Evolutionary conservation across 1,140 invertebrate species (phyloP).

Genomic region (Penaeus indicus): DNA sequence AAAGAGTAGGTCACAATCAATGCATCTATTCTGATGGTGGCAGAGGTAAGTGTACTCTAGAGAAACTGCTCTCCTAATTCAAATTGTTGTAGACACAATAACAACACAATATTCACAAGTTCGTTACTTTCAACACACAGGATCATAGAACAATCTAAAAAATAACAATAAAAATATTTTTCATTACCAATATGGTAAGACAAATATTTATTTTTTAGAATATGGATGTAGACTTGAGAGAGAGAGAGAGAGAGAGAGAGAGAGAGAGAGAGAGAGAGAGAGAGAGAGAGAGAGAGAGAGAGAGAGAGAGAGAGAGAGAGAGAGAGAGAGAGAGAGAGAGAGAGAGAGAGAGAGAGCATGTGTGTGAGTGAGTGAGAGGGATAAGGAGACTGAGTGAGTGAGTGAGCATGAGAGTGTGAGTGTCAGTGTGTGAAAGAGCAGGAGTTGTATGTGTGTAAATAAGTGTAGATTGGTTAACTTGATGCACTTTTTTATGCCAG

Average conservation of each 20-base stretch:
- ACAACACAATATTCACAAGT: background rate
- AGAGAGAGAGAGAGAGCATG: constrained; percentile 7
- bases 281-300: constrained; percentile 20
- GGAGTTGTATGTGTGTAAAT: background rate
- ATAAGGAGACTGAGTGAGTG: too few species aligned
- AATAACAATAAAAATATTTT: constrained; percentile 22
- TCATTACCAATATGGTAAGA: constrained; percentile 21
- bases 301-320: constrained; percentile 12
- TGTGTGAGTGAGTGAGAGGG: background rate
- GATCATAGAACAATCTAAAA: constrained; percentile 5
- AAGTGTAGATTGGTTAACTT: background rate
- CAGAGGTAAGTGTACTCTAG: too few species aligned
- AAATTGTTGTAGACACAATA: background rate
- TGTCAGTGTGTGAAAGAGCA: too few species aligned
- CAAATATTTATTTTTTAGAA: too few species aligned
- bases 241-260: constrained; percentile 17
- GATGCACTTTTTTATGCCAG: too few species aligned
- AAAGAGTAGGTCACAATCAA: too few species aligned
- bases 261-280: constrained; percentile 11
- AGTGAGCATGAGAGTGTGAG: too few species aligned
- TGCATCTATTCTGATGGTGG: too few species aligned
- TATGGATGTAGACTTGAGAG: too few species aligned
- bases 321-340: constrained; percentile 16
- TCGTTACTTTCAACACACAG: constrained; percentile 15
- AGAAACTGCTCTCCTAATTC: too few species aligned